Evolutionary conservation across 2,797 vertebrate genomes (phyloP), one percentile per base, ranked within the genome.

Genomic region (Harpagifer antarcticus): DNA sequence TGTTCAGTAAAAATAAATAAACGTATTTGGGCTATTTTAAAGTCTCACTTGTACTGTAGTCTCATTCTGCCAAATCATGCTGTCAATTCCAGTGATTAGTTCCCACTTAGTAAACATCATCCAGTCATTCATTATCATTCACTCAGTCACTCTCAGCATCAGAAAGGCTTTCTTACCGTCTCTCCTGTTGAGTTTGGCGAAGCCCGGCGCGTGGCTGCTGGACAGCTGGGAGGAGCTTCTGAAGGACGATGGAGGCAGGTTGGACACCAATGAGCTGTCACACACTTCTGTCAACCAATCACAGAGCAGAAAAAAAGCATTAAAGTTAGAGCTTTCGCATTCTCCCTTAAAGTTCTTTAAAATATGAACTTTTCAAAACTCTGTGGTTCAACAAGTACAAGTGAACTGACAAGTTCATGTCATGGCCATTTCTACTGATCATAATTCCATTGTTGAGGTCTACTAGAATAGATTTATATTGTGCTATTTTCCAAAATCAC

Each of bases 211-310:
- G 17, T 93, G 92, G 62, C 90, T 94, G 85, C 87, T 71, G 67
- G 93, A 94, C 60, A 91, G 83, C 85, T 88, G 92, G 47, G 94
- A 93, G n/a, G 94, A 95, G 84, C 93, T 94, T 27, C 90, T 88
- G 88, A 95, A 94, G 78, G 92, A 92, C 31, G 89, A 79, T 0
- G 91, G 83, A 17, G 82, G 86, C 65, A 95, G 81, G n/a, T 68
- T 89, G 69, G 93, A 84, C 81, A 94, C 79, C 74, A 95, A 76
- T 0, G 90, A 74, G 13, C 89, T 78, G 83, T 95, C 93, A 44
- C 94, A 95, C 71, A 79, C 88, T 42, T 93, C 94, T 94, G 78
- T 76, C 33, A 23, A 62, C 23, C 31, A 27, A 78, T 66, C 59
- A 78, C 11, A 84, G 48, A 74, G 56, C 44, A 85, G 57, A 72